Evolutionary conservation across 2,113 vertebrate species (phyloP).

Genomic region (Okapia johnstoni): DNA sequence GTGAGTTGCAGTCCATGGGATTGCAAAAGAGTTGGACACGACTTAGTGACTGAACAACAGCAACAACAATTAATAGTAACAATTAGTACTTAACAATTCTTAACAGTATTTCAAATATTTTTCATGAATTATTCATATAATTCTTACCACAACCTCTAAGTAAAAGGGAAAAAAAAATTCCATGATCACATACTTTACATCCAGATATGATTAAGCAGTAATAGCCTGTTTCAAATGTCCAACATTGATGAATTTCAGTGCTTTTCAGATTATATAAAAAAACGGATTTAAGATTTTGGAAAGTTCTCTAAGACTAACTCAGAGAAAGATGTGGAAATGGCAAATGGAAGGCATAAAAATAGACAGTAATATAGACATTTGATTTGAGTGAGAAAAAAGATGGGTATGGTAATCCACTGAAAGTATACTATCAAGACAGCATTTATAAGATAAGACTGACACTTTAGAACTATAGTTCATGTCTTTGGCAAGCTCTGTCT

Average conservation of each 20-base stretch:
- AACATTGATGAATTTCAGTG: background rate
- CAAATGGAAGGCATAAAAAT: background rate
- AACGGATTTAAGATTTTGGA: background rate
- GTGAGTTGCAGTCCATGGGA: background rate
- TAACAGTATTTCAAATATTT: background rate
- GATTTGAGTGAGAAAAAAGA: background rate
- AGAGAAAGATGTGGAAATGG: background rate
- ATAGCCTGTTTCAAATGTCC: background rate
- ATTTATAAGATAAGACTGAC: background rate
- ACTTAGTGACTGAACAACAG: background rate
- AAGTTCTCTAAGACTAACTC: background rate
- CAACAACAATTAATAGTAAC: background rate
- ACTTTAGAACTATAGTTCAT: background rate
- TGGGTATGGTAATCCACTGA: background rate
- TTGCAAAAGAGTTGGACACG: accelerated
- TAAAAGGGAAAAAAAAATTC: background rate
- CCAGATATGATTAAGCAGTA: background rate
- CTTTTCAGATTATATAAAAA: background rate
- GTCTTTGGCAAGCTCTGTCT: background rate
- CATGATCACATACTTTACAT: background rate
- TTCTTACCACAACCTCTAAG: background rate
- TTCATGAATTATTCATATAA: background rate
- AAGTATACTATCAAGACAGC: background rate
- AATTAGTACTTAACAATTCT: background rate
- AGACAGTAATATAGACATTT: background rate